Percentiles rank a stretch among this genome's conserved stretches.
phyloP scores from a whole-genome alignment of 2,797 vertebrate genomes.

The Lutra lutra region DNA sequence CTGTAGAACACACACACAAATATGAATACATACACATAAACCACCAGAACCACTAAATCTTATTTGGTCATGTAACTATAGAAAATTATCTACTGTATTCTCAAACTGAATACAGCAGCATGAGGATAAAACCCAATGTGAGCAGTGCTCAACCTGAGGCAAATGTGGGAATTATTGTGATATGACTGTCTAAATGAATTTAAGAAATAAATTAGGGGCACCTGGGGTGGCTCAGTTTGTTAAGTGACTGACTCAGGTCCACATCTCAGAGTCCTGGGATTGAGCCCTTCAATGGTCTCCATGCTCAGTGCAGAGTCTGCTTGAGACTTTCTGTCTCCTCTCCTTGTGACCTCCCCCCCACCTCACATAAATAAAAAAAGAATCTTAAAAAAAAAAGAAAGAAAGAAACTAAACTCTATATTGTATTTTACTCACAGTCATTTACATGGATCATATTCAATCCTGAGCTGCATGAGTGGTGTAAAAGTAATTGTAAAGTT shows the following conservation, averaged over 20 bases:
- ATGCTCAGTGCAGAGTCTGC: no score
- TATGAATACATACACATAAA: neutral
- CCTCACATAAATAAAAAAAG: no score
- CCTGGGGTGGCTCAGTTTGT: no score
- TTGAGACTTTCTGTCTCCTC: no score
- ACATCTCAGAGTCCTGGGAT: no score
- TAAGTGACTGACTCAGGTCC: no score
- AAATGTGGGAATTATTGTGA: neutral
- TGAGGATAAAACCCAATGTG: neutral
- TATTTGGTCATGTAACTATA: neutral
- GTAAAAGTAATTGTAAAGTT: neutral
- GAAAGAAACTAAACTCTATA: neutral
- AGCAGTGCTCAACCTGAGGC: neutral
- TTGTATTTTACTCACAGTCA: neutral
- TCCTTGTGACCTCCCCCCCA: no score
- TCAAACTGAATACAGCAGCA: neutral
- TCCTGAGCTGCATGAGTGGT: neutral
- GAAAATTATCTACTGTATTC: neutral
- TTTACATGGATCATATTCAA: neutral
- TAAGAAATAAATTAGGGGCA: neutral
- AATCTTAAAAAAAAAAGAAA: no score
- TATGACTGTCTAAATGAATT: neutral
- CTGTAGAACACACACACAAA: neutral
- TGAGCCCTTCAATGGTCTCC: no score
- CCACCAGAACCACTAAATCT: neutral